Conservation (phyloP, 2,888 invertebrate genomes). For the Aphodius granarius region DNA sequence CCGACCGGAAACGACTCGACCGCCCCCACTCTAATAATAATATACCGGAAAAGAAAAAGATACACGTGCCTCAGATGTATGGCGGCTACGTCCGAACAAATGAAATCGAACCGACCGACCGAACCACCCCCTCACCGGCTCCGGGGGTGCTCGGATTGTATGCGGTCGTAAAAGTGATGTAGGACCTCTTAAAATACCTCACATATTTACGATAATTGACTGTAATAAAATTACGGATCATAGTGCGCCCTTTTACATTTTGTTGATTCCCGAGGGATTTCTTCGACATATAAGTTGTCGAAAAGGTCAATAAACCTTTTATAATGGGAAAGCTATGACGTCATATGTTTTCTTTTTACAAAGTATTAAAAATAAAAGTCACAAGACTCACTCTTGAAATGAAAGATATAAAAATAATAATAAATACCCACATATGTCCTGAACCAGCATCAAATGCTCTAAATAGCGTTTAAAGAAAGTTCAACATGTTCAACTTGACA, state of each 20-base stretch:
- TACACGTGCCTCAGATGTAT: not conserved
- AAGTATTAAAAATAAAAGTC: too few relatives aligned
- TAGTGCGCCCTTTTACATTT: conserved; percentile 38
- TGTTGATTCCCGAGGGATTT: conserved; percentile 16
- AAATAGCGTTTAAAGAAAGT: too few relatives aligned
- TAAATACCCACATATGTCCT: too few relatives aligned
- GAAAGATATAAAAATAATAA: too few relatives aligned
- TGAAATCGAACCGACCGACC: conserved; percentile 34
- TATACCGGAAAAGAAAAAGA: conserved; percentile 38
- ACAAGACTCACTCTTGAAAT: too few relatives aligned
- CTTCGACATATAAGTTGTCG: not conserved
- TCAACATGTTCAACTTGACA: too few relatives aligned
- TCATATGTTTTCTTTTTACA: too few relatives aligned
- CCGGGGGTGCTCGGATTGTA: conserved; percentile 41
- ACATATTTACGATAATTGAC: conserved; percentile 47
- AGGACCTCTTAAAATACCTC: conserved; percentile 45
- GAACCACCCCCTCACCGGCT: not conserved
- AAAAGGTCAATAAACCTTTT: not conserved
- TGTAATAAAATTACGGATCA: conserved; percentile 48
- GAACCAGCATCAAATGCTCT: too few relatives aligned
- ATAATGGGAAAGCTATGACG: too few relatives aligned
- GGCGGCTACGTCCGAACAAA: conserved; percentile 21
- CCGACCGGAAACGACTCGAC: conserved; percentile 47
- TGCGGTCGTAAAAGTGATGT: conserved; percentile 42
- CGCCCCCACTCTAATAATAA: conserved; percentile 46